Conservation (phyloP, 2,888 invertebrate genomes). For the Isotomurus palustris region DNA sequence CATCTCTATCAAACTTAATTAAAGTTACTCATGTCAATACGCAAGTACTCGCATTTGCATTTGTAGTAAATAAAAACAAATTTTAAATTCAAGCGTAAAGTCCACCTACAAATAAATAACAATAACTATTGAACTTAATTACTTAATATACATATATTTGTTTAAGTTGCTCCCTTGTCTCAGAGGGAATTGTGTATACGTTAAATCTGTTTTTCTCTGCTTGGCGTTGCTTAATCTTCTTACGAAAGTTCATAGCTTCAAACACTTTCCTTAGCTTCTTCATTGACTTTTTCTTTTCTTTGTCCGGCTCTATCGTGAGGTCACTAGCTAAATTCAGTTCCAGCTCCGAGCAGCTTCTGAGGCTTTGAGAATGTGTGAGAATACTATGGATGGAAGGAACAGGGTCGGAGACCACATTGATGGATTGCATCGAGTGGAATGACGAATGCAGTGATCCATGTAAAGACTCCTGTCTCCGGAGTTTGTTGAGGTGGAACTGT, state of each 20-base stretch:
- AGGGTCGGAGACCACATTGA: neutral
- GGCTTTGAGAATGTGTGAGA: neutral
- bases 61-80: no score
- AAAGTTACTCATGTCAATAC: no score
- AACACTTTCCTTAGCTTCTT: constrained; percentile 32
- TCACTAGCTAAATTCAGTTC: constrained; percentile 4
- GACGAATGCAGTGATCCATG: constrained; percentile 20
- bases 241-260: constrained; percentile 38
- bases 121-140: no score
- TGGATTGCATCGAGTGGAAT: constrained; percentile 15
- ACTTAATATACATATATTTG: constrained; percentile 44
- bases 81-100: no score
- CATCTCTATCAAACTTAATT: no score
- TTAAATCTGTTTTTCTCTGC: constrained; percentile 43
- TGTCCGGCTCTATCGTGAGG: constrained; percentile 2
- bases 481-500: constrained; percentile 28
- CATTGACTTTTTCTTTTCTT: constrained; percentile 9
- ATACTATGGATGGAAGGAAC: neutral
- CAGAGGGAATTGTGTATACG: constrained; percentile 40
- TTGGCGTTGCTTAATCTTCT: constrained; percentile 36
- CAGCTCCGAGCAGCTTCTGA: constrained; percentile 14
- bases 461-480: constrained; percentile 25
- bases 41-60: no score
- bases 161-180: constrained; percentile 44
- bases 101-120: no score